Evolutionary conservation across 1,140 invertebrate species (phyloP).

Genomic region (Aporrectodea caliginosa): DNA sequence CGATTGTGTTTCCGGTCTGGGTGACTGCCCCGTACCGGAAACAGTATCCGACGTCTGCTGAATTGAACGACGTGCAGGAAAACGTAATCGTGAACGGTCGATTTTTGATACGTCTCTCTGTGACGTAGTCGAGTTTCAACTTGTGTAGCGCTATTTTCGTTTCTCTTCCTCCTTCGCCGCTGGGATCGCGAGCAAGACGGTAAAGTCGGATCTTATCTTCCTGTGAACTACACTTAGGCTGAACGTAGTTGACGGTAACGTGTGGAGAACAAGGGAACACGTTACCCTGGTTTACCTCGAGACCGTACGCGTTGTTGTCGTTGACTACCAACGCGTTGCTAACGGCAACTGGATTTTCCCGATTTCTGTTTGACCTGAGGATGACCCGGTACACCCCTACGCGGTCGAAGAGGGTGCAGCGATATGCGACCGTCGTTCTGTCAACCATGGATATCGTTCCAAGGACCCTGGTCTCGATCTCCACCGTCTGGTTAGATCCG

Average conservation of each 20-base stretch:
- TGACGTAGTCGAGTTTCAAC: neutral
- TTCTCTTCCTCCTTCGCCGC: neutral
- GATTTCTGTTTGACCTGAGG: neutral
- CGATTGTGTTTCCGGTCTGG: neutral
- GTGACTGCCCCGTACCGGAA: neutral
- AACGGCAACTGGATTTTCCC: neutral
- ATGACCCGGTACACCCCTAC: neutral
- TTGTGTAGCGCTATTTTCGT: neutral
- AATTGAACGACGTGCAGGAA: neutral
- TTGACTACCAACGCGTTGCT: neutral
- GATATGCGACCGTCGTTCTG: neutral
- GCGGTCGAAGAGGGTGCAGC: neutral
- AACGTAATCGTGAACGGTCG: neutral
- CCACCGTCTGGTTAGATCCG: no score
- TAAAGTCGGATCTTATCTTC: neutral
- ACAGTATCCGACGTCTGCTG: neutral
- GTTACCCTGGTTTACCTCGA: neutral
- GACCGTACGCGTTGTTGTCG: neutral
- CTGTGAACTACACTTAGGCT: neutral
- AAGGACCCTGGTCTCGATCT: no score
- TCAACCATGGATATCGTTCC: neutral
- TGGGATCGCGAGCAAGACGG: neutral
- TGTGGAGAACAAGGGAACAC: neutral
- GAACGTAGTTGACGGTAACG: neutral
- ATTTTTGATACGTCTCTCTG: neutral